phyloP scores from a whole-genome alignment of 1,140 invertebrate genomes.

The Drosophila carrolli region DNA sequence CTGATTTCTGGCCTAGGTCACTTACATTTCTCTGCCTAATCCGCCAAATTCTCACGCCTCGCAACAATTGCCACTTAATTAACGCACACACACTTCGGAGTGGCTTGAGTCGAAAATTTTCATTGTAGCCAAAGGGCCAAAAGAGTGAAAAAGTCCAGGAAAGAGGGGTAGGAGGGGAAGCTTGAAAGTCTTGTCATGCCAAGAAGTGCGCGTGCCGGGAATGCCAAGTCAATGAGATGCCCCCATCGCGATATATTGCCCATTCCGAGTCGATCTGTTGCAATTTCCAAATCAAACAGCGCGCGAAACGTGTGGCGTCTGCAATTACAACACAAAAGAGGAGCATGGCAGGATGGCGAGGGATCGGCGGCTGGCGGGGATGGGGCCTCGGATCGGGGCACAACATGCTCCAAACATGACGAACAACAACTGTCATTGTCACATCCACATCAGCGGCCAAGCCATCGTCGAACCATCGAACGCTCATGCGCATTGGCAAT shows the following conservation, averaged over 20 bases:
- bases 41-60: constrained; percentile 78
- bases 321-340: constrained; percentile 80
- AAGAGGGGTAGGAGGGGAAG: not conserved
- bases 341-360: constrained; percentile 29
- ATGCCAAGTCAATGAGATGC: constrained; percentile 72
- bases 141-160: constrained; percentile 7
- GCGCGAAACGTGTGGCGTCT: constrained; percentile 82
- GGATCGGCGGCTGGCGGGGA: constrained; percentile 4
- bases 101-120: constrained; percentile 70
- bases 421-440: constrained; percentile 84
- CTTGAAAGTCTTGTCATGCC: constrained; percentile 80
- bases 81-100: constrained; percentile 42
- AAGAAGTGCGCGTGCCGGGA: constrained; percentile 70
- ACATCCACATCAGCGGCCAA: constrained; percentile 60
- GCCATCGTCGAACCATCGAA: constrained; percentile 19
- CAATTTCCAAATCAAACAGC: constrained; percentile 83
- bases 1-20: not conserved
- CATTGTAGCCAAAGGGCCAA: constrained; percentile 35
- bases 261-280: constrained; percentile 72
- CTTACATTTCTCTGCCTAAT: constrained; percentile 65
- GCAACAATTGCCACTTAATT: constrained; percentile 82
- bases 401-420: constrained; percentile 80
- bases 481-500: constrained; percentile 42
- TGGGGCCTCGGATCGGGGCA: constrained; percentile 5
- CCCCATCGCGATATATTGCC: constrained; percentile 58